Percentiles rank a stretch among this genome's conserved stretches.
These are phyloP conservation scores for Hyperopisus bebe DNA, from an alignment of 2,113 vertebrate genomes.

Conservation along the genomic window DNA sequence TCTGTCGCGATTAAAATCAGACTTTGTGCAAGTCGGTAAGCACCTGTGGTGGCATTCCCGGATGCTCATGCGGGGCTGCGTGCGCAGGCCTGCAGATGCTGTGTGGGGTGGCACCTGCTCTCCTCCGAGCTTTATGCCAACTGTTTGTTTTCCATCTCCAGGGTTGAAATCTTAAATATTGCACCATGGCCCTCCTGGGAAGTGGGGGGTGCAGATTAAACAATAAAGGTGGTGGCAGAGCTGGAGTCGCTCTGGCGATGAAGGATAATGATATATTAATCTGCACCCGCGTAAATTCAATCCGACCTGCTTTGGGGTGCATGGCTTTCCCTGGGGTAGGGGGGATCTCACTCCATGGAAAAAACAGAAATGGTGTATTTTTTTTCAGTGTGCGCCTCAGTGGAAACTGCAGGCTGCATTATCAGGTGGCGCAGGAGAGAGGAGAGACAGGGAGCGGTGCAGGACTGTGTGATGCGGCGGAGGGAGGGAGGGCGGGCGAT, in stretches of 20 bases:
- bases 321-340: constrained; percentile 55
- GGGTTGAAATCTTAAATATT: constrained; percentile 52
- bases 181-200: constrained; percentile 48
- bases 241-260: constrained; percentile 66
- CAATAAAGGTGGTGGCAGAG: constrained; percentile 67
- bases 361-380: constrained; percentile 53
- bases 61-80: constrained; percentile 41
- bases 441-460: constrained; percentile 35
- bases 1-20: constrained; percentile 57
- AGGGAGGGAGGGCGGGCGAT: constrained; percentile 36
- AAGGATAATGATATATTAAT: constrained; percentile 82
- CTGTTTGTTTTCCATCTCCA: constrained; percentile 61
- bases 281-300: constrained; percentile 53
- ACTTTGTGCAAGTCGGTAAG: constrained; percentile 69
- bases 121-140: constrained; percentile 61
- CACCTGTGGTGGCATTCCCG: constrained; percentile 63
- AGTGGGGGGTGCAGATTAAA: constrained; percentile 60
- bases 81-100: neutral
- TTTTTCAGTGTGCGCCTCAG: constrained; percentile 30
- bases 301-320: constrained; percentile 49
- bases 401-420: constrained; percentile 39
- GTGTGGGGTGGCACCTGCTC: constrained; percentile 34
- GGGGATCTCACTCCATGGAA: constrained; percentile 58
- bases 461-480: constrained; percentile 30
- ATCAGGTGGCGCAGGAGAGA: constrained; percentile 36